phyloP scores from a whole-genome alignment of 2,113 vertebrate genomes.

The Sprattus sprattus region DNA sequence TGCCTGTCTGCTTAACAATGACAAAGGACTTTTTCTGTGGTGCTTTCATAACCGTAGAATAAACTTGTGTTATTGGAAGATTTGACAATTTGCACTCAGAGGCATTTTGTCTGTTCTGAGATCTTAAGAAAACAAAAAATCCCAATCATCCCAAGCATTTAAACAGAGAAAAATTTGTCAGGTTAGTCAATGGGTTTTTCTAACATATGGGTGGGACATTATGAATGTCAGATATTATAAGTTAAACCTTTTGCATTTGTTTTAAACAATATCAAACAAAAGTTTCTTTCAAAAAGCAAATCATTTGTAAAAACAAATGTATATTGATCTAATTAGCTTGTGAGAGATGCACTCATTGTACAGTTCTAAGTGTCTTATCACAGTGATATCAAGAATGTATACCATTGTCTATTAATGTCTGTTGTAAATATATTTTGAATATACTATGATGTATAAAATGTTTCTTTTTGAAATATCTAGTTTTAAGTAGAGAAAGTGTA shows the following conservation, averaged over 20 bases:
- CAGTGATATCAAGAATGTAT: not conserved
- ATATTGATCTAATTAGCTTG: not conserved
- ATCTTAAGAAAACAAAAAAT: not conserved
- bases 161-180: not conserved
- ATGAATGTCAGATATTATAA: not conserved
- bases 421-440: conserved; percentile 15
- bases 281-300: not conserved
- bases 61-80: not conserved
- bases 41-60: not conserved
- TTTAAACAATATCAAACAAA: not conserved
- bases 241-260: not conserved
- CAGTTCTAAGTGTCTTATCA: conserved; percentile 4
- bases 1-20: not conserved
- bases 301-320: not conserved
- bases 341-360: conserved; percentile 9
- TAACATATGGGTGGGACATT: not conserved
- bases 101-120: not conserved
- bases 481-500: not conserved
- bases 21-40: not conserved
- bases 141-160: not conserved
- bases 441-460: conserved; percentile 18
- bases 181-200: not conserved
- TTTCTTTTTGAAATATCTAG: conserved; percentile 12
- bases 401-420: not conserved
- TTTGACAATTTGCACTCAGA: not conserved